Conservation (phyloP, 2,797 vertebrate genomes). For the Myotis pilosus region DNA sequence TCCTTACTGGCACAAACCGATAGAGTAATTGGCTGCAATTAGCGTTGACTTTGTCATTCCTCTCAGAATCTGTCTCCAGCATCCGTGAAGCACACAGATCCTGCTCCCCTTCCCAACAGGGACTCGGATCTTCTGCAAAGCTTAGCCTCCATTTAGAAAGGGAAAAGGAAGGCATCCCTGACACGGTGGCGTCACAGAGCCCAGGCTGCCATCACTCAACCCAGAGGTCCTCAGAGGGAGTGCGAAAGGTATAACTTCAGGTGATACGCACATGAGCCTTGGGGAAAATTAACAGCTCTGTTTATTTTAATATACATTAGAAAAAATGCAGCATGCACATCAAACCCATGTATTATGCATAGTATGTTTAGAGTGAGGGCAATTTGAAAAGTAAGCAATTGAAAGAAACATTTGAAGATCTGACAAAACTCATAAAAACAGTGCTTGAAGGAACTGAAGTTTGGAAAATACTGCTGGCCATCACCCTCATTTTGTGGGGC, state of each 20-base stretch:
- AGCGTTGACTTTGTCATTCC: conserved; percentile 50
- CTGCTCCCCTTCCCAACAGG: conserved; percentile 52
- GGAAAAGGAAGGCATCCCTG: not conserved
- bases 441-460: not conserved
- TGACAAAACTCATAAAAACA: not conserved
- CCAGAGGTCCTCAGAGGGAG: not conserved
- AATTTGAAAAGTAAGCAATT: not conserved
- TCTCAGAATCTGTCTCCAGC: conserved; percentile 54
- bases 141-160: not conserved
- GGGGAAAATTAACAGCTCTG: not conserved
- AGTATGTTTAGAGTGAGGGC: not conserved
- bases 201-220: not conserved
- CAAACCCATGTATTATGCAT: not conserved
- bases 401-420: not conserved
- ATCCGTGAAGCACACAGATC: not conserved
- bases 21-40: conserved; percentile 49
- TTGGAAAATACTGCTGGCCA: not conserved
- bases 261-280: not conserved
- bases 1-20: conserved; percentile 45
- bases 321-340: not conserved
- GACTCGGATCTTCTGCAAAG: conserved; percentile 10
- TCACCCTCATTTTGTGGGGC: not conserved
- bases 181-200: not conserved
- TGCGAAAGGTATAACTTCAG: not conserved
- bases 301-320: not conserved